phyloP scores from a whole-genome alignment of 2,797 vertebrate species.

The Etheostoma nigrum region DNA sequence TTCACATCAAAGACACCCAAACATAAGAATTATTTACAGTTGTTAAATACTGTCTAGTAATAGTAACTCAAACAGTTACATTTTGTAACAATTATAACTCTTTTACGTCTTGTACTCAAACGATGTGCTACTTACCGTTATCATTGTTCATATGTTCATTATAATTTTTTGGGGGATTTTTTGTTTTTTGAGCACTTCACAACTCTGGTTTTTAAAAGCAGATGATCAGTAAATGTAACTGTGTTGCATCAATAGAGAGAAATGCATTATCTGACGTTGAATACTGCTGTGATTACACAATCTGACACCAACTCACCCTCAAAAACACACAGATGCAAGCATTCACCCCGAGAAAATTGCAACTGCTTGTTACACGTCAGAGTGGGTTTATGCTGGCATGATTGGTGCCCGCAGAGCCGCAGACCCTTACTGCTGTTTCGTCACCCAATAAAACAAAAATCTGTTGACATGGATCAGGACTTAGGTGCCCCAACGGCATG shows the following conservation, averaged over 20 bases:
- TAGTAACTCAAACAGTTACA: too few species aligned
- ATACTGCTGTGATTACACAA: conserved; percentile 23
- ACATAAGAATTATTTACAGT: too few species aligned
- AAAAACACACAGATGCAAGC: conserved; percentile 35
- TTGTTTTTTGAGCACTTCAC: background rate
- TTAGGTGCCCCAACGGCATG: conserved; percentile 59
- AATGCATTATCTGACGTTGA: conserved; percentile 10
- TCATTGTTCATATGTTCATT: too few species aligned
- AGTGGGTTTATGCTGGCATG: conserved; percentile 71
- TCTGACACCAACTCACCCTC: conserved; percentile 6
- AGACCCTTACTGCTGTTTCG: conserved; percentile 63
- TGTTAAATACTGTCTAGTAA: too few species aligned
- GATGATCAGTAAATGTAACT: conserved; percentile 19
- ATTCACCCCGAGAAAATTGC: conserved; percentile 48
- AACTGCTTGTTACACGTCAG: conserved; percentile 59
- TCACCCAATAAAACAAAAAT: conserved; percentile 75
- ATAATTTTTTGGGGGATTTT: background rate
- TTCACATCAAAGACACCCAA: too few species aligned
- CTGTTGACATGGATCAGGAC: conserved; percentile 70
- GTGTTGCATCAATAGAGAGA: conserved; percentile 14
- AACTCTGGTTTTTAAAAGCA: background rate
- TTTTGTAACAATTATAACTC: too few species aligned
- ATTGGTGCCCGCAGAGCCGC: conserved; percentile 64
- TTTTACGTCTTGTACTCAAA: background rate
- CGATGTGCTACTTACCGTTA: background rate